Percentiles rank a stretch among this genome's conserved stretches.
Conservation (phyloP, 2,113 vertebrate genomes). For the Tonatia bakeri region DNA sequence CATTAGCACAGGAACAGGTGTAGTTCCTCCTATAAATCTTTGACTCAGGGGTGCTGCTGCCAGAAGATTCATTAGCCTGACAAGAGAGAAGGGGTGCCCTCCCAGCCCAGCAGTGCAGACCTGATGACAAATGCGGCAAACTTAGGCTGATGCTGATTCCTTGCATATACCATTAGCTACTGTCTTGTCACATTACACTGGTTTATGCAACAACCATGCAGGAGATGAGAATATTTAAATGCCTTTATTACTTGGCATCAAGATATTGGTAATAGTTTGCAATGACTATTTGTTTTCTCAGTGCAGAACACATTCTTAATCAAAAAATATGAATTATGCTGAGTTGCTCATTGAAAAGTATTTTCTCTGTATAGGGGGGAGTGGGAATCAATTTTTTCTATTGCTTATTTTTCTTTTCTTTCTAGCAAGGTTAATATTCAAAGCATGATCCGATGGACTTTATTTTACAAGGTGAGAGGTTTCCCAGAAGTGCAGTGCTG, state of each 20-base stretch:
- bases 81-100: background rate
- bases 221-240: background rate
- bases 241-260: background rate
- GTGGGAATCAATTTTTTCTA: background rate
- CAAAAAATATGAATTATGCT: slow-evolving; percentile 20
- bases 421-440: slow-evolving; percentile 35
- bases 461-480: background rate
- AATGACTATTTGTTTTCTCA: background rate
- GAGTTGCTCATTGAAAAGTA: slow-evolving; percentile 15
- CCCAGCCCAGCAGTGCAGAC: background rate
- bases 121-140: background rate
- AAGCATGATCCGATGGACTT: background rate
- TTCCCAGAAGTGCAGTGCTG: slow-evolving; percentile 39
- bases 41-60: background rate
- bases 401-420: slow-evolving; percentile 39
- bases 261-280: background rate
- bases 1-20: background rate
- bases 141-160: background rate
- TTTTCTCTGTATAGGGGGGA: background rate
- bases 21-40: background rate
- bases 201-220: background rate
- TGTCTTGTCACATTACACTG: background rate
- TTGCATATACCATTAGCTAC: background rate
- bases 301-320: slow-evolving; percentile 21
- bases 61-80: background rate